Percentiles rank a stretch among this genome's conserved stretches.
phyloP scores from a whole-genome alignment of 2,113 vertebrate species.

The Callithrix jacchus region DNA sequence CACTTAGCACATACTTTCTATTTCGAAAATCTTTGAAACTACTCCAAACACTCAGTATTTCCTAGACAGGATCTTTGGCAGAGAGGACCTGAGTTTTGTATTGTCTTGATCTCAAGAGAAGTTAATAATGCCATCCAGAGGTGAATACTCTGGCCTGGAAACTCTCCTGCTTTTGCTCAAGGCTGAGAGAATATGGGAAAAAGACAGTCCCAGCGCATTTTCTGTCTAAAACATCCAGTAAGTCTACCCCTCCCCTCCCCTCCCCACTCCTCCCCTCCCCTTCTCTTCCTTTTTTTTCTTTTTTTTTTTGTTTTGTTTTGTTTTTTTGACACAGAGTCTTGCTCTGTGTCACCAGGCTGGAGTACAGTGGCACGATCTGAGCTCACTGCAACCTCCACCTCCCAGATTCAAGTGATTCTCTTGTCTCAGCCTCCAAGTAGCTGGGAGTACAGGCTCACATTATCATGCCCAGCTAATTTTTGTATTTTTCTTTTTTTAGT shows the following conservation, averaged over 20 bases:
- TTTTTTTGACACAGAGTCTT: neutral
- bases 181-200: neutral
- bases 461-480: too few relatives aligned
- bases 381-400: too few relatives aligned
- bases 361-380: too few relatives aligned
- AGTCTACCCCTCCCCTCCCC: too few relatives aligned
- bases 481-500: too few relatives aligned
- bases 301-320: neutral
- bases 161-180: neutral
- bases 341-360: neutral
- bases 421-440: too few relatives aligned
- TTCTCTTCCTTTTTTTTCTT: neutral
- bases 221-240: neutral
- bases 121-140: neutral
- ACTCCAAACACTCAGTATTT: neutral
- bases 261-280: fast-evolving
- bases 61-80: neutral
- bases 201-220: neutral
- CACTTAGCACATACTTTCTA: neutral
- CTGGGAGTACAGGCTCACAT: too few relatives aligned
- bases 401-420: too few relatives aligned
- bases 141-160: neutral
- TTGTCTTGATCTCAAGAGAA: neutral
- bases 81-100: neutral
- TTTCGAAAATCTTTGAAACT: neutral